These are phyloP conservation scores for Caiman crocodilus DNA, from an alignment of 2,797 vertebrate species.

Conservation along the genomic window DNA sequence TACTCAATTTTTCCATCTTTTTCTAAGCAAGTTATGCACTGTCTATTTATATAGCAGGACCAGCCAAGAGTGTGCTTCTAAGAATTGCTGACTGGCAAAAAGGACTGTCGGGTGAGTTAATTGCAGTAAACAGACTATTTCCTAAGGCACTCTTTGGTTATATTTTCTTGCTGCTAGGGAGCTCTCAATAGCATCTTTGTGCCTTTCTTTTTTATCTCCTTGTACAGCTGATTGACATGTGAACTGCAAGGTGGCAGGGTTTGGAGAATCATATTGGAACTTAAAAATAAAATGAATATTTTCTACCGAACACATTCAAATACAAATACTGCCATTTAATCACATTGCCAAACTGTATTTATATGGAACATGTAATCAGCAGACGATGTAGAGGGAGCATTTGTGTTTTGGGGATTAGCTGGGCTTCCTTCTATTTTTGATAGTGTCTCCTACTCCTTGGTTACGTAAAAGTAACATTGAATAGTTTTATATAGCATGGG, in stretches of 20 bases:
- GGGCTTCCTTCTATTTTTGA: background rate
- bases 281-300: conserved; percentile 13
- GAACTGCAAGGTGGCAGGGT: background rate
- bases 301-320: background rate
- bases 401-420: background rate
- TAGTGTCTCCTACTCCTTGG: background rate
- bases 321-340: conserved; percentile 15
- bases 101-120: background rate
- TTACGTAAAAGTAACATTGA: background rate
- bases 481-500: background rate
- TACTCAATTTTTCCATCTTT: background rate
- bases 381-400: background rate
- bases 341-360: background rate
- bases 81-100: background rate
- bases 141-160: background rate
- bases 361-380: background rate
- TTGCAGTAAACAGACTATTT: background rate
- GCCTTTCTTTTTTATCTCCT: conserved; percentile 35
- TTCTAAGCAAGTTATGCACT: background rate
- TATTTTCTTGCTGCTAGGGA: background rate
- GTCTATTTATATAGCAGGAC: background rate
- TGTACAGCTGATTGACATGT: conserved; percentile 9
- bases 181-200: background rate
- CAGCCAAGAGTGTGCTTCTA: background rate
- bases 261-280: conserved; percentile 4